phyloP scores from a whole-genome alignment of 2,888 invertebrate genomes.

The Palloptera scutellata region DNA sequence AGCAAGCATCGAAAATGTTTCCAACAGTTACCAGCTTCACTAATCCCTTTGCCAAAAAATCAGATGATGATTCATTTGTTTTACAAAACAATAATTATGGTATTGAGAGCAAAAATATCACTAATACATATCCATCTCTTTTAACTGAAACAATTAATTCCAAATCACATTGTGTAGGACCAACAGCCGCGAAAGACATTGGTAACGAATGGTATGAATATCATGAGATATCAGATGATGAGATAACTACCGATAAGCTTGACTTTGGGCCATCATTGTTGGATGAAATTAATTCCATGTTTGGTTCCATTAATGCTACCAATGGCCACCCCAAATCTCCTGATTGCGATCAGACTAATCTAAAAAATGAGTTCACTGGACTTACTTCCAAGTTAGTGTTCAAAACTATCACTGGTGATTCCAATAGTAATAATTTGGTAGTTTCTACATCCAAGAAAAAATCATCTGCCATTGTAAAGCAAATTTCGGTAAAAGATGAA shows the following conservation, averaged over 20 bases:
- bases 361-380: slow-evolving; percentile 75
- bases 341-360: slow-evolving; percentile 69
- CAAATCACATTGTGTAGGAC: slow-evolving; percentile 9
- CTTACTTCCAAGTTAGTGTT: slow-evolving; percentile 65
- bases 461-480: slow-evolving; percentile 75
- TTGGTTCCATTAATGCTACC: slow-evolving; percentile 69
- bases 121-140: slow-evolving; percentile 11
- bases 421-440: slow-evolving; percentile 56
- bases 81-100: slow-evolving; percentile 62
- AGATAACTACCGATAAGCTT: slow-evolving; percentile 66
- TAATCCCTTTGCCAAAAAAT: slow-evolving; percentile 60
- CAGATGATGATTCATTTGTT: slow-evolving; percentile 50
- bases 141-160: neutral
- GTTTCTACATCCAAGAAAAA: slow-evolving; percentile 49
- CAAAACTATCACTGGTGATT: slow-evolving; percentile 51
- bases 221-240: slow-evolving; percentile 85
- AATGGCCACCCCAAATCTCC: slow-evolving; percentile 60
- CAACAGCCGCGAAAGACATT: slow-evolving; percentile 42
- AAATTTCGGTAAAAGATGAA: slow-evolving; percentile 92
- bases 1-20: slow-evolving; percentile 37
- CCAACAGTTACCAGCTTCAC: slow-evolving; percentile 47
- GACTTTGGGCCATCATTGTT: slow-evolving; percentile 90
- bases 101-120: slow-evolving; percentile 51
- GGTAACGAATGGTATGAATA: slow-evolving; percentile 72
- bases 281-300: slow-evolving; percentile 90